phyloP scores from a whole-genome alignment of 2,888 invertebrate species.

The Pimpla rufipes region DNA sequence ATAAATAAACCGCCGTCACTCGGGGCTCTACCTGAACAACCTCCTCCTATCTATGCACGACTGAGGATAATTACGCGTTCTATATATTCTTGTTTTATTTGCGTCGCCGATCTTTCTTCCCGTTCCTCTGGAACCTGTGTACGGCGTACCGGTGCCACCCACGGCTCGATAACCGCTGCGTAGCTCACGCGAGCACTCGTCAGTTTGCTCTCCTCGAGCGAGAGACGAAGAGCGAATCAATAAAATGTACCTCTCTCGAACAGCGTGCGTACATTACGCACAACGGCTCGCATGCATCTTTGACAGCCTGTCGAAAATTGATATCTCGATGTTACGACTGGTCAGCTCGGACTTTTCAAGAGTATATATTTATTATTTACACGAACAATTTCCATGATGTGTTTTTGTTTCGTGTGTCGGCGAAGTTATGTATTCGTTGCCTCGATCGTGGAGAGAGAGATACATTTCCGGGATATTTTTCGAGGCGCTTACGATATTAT shows the following conservation, averaged over 20 bases:
- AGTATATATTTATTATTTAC: not conserved
- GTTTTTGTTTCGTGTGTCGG: too few species aligned
- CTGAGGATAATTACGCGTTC: slow-evolving; percentile 35
- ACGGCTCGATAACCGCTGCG: not conserved
- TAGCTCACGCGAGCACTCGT: slow-evolving; percentile 16
- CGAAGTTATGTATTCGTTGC: not conserved
- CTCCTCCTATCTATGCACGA: not conserved
- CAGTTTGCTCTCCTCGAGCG: slow-evolving; percentile 19
- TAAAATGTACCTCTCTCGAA: slow-evolving; percentile 13
- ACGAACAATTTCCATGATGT: not conserved
- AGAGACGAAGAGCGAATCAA: slow-evolving; percentile 15
- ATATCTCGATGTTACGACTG: not conserved
- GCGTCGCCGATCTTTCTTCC: not conserved
- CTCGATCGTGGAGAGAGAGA: not conserved
- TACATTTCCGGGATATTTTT: not conserved
- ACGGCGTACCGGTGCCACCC: not conserved
- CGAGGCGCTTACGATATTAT: too few species aligned
- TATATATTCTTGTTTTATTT: not conserved
- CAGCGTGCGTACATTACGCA: not conserved
- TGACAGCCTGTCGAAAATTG: not conserved
- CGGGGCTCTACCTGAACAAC: not conserved
- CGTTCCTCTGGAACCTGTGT: not conserved
- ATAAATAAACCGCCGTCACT: not conserved
- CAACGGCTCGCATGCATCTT: not conserved
- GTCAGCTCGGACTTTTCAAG: not conserved